A percentile compares a stretch with the other conserved stretches of the same genome.
phyloP scores from a whole-genome alignment of 1,140 invertebrate genomes.

The Bombus terrestris region DNA sequence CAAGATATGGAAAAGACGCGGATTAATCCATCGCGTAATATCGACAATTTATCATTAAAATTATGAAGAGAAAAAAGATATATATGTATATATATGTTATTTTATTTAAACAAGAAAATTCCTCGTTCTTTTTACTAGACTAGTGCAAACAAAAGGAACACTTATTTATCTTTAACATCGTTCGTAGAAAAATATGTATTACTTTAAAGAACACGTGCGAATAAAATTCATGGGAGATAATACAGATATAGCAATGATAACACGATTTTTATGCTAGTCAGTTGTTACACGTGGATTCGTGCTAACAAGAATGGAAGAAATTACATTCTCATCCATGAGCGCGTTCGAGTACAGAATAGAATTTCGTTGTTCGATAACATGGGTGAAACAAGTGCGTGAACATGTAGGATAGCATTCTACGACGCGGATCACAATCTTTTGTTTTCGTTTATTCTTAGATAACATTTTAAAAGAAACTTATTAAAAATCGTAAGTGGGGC shows the following conservation, averaged over 20 bases:
- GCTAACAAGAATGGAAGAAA: slow-evolving; percentile 18
- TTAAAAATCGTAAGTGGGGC: not conserved
- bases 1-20: no score
- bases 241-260: not conserved
- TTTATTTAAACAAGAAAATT: not conserved
- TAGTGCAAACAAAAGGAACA: no score
- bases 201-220: not conserved
- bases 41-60: no score
- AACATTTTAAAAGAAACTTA: not conserved
- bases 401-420: no score
- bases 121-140: not conserved
- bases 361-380: slow-evolving; percentile 18
- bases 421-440: not conserved
- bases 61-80: no score
- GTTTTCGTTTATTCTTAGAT: not conserved
- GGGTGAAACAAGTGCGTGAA: slow-evolving; percentile 9
- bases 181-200: not conserved
- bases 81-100: not conserved
- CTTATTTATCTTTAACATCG: no score
- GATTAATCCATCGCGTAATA: no score
- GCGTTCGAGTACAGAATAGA: not conserved
- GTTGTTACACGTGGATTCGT: not conserved
- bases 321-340: slow-evolving; percentile 3
- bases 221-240: not conserved
- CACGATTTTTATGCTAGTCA: not conserved